These are phyloP conservation scores for Pangasius krempfi DNA, from an alignment of 2,797 vertebrate genomes.

Conservation along the genomic window DNA sequence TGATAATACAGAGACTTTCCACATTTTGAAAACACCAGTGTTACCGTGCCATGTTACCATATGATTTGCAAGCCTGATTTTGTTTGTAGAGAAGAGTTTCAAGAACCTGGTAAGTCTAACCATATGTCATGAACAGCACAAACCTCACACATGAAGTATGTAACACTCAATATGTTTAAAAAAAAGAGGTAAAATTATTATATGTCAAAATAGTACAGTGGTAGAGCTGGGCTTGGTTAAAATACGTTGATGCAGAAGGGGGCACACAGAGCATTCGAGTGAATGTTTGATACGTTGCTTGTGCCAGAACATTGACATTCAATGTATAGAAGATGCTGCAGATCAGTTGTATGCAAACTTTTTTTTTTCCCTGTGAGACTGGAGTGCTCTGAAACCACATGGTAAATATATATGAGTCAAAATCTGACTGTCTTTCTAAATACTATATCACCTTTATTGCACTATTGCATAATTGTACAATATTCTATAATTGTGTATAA, in stretches of 20 bases:
- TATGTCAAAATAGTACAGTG: background rate
- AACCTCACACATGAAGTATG: background rate
- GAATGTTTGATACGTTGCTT: background rate
- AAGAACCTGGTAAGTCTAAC: background rate
- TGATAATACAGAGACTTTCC: background rate
- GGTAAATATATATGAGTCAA: background rate
- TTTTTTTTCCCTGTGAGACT: background rate
- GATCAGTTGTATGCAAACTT: background rate
- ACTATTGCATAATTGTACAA: background rate
- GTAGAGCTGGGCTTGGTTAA: background rate
- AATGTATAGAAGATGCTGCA: background rate
- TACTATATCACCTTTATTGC: background rate
- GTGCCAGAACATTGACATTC: background rate
- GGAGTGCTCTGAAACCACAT: background rate
- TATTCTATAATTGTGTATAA: background rate
- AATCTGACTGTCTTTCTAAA: background rate
- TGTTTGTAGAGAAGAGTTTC: background rate
- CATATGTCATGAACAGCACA: background rate
- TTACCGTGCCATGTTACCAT: background rate
- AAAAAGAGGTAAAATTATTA: background rate
- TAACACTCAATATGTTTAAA: background rate
- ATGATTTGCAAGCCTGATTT: background rate
- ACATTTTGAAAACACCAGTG: background rate
- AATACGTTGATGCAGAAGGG: background rate
- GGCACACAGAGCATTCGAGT: background rate